A percentile compares a stretch with the other conserved stretches of the same genome.
phyloP scores from a whole-genome alignment of 2,797 vertebrate genomes.

The Taeniopygia guttata region DNA sequence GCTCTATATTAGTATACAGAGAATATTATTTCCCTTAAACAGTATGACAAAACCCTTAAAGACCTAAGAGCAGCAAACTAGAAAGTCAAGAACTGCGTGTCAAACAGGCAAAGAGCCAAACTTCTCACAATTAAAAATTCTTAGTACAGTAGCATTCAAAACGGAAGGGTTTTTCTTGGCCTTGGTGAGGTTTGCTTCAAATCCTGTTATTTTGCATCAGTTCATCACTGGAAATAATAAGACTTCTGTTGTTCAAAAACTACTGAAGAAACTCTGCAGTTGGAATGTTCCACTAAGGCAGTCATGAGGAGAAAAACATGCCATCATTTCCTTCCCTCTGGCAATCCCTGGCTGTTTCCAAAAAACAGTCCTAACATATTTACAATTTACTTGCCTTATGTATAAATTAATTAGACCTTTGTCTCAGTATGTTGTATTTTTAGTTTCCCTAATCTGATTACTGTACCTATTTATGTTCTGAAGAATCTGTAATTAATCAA shows the following conservation, averaged over 20 bases:
- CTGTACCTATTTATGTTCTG: slow-evolving; percentile 17
- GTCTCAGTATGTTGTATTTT: not conserved
- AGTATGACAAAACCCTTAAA: not conserved
- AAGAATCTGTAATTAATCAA: slow-evolving; percentile 47
- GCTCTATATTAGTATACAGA: not conserved
- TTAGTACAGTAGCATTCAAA: not conserved
- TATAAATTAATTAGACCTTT: not conserved
- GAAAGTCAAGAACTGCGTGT: not conserved
- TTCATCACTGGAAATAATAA: not conserved
- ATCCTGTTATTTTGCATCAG: not conserved
- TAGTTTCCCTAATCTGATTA: slow-evolving; percentile 17
- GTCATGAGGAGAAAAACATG: not conserved
- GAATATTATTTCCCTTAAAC: not conserved
- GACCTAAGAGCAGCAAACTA: not conserved
- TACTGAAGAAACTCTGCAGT: not conserved
- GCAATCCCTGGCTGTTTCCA: not conserved
- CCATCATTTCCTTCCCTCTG: not conserved
- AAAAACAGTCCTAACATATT: not conserved
- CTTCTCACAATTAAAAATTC: not conserved
- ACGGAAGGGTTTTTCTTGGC: not conserved
- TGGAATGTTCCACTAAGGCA: not conserved
- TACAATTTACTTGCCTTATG: not conserved
- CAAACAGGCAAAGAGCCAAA: not conserved
- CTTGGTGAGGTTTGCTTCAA: not conserved
- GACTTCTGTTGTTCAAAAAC: not conserved